phyloP scores from a whole-genome alignment of 2,797 vertebrate genomes.

The Euphonia xanthogaster region DNA sequence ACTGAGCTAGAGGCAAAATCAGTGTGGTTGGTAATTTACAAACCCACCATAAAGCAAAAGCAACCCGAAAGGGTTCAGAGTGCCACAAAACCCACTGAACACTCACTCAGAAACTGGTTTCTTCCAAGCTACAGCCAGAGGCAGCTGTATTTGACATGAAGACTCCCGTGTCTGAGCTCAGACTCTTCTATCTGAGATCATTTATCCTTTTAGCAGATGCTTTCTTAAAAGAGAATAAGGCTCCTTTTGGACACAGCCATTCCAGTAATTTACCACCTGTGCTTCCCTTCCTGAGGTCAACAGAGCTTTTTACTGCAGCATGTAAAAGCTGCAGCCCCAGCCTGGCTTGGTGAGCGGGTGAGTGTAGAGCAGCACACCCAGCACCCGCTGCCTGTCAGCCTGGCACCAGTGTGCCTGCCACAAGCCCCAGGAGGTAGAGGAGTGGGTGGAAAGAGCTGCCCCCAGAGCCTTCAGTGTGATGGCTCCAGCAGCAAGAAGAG shows the following conservation, averaged over 20 bases:
- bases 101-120: background rate
- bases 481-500: background rate
- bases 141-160: background rate
- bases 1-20: background rate
- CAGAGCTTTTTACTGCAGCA: background rate
- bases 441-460: background rate
- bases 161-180: background rate
- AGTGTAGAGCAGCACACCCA: background rate
- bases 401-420: background rate
- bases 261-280: background rate
- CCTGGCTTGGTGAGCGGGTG: rapidly evolving
- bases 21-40: background rate
- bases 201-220: background rate
- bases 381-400: rapidly evolving
- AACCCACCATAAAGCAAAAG: background rate
- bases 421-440: background rate
- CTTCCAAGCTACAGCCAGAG: background rate
- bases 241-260: background rate
- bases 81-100: background rate
- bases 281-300: background rate
- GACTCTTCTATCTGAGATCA: background rate
- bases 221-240: background rate
- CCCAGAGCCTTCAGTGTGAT: background rate
- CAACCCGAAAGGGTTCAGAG: background rate
- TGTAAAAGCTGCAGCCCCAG: background rate